These are phyloP conservation scores for Eulemur coronatus DNA, from an alignment of 2,797 vertebrate genomes.

Conservation along the genomic window DNA sequence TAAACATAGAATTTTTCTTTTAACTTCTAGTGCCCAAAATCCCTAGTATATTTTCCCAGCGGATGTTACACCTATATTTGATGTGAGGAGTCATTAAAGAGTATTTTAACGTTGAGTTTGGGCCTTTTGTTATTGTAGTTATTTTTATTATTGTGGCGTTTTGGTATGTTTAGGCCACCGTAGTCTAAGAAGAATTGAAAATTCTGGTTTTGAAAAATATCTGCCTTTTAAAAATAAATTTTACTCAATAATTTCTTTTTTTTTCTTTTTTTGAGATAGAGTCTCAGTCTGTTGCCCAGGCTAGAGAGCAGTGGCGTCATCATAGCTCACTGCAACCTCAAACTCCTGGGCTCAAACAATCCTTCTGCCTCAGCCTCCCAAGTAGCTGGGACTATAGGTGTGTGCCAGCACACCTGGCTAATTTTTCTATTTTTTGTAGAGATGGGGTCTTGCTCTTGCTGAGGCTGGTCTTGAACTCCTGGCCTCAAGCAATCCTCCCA, in stretches of 20 bases:
- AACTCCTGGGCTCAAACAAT: not conserved
- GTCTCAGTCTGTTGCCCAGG: not conserved
- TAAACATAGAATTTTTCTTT: not conserved
- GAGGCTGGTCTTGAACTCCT: not conserved
- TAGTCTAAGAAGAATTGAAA: not conserved
- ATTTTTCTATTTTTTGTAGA: not conserved
- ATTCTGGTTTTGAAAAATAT: constrained; percentile 33
- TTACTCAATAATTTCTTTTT: not conserved
- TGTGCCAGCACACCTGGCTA: not conserved
- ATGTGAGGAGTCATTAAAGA: not conserved
- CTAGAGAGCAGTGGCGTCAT: not conserved
- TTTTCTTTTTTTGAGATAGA: not conserved
- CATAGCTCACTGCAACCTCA: not conserved
- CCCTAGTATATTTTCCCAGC: not conserved
- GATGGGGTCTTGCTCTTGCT: not conserved
- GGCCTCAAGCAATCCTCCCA: not conserved
- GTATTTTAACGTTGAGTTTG: not conserved
- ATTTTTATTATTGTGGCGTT: not conserved
- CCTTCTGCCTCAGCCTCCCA: not conserved
- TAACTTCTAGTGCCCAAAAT: not conserved
- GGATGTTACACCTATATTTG: not conserved
- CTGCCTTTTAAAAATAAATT: constrained; percentile 11
- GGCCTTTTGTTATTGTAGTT: not conserved
- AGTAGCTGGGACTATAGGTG: not conserved
- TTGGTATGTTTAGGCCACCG: not conserved